Evolutionary conservation across 2,797 vertebrate genomes (phyloP).

Genomic region (Propithecus perrieri): DNA sequence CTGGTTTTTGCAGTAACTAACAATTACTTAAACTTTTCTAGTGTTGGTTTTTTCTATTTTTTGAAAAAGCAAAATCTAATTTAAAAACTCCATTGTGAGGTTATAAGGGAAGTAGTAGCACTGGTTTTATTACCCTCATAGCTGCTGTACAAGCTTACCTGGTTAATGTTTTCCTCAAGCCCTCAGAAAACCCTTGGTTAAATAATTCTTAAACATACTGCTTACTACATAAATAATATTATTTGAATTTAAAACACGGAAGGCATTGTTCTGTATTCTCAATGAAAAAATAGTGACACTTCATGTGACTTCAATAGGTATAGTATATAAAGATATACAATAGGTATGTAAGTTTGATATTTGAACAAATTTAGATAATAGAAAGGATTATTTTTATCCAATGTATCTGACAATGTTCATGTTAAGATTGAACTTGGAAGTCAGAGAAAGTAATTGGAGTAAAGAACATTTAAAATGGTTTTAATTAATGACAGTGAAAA

Average conservation of each 20-base stretch:
- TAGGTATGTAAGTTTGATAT: background rate
- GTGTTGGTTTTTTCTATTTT: background rate
- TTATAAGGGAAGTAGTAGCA: background rate
- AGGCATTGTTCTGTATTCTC: background rate
- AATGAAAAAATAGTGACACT: background rate
- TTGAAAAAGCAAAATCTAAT: background rate
- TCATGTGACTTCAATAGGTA: background rate
- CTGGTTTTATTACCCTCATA: background rate
- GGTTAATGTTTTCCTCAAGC: background rate
- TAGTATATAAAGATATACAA: background rate
- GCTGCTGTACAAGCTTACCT: background rate
- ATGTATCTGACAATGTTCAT: background rate
- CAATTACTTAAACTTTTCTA: background rate
- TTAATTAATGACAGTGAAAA: background rate
- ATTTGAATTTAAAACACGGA: background rate
- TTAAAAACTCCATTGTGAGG: background rate
- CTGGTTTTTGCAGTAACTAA: background rate
- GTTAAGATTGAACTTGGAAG: background rate
- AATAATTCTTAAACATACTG: background rate
- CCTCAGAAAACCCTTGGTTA: background rate
- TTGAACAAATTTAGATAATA: background rate
- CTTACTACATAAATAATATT: background rate
- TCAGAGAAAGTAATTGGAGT: background rate
- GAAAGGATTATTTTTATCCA: constrained; percentile 3
- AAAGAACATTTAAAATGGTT: background rate